Evolutionary conservation across 2,797 vertebrate species (phyloP).

Genomic region (Pangasius djambal): DNA sequence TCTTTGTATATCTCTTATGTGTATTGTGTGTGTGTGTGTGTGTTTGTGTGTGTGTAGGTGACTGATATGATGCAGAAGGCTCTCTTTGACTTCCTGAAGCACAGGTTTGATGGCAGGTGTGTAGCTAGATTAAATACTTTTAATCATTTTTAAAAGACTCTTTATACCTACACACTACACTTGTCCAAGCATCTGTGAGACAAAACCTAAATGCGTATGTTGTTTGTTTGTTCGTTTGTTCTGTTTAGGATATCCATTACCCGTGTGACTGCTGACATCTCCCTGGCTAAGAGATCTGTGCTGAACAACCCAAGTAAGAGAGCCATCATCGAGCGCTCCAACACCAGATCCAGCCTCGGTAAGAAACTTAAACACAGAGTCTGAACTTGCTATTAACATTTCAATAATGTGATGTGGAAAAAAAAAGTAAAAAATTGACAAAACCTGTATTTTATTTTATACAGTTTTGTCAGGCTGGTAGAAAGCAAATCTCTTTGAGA

Average conservation of each 20-base stretch:
- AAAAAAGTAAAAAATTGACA: neutral
- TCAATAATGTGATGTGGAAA: neutral
- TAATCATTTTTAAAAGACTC: neutral
- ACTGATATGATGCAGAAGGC: constrained; percentile 99
- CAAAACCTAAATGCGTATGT: neutral
- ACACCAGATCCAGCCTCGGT: constrained; percentile 97
- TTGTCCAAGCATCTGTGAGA: neutral
- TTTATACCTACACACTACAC: neutral
- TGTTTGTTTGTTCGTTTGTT: constrained; percentile 12
- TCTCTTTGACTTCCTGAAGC: constrained; percentile 99
- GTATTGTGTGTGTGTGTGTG: neutral
- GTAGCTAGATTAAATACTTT: neutral
- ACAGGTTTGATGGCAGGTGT: constrained; percentile 99
- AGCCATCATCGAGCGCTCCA: constrained; percentile 96
- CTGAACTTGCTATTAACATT: neutral
- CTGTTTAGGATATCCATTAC: constrained; percentile 94
- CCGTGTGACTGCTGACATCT: constrained; percentile 97
- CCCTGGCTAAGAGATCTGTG: constrained; percentile 95
- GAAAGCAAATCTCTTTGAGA: neutral
- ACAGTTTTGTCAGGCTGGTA: neutral
- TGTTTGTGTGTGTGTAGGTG: constrained; percentile 78
- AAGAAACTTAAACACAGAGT: constrained; percentile 58
- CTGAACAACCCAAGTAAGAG: constrained; percentile 98
- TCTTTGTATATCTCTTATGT: neutral
- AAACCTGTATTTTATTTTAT: neutral